A percentile compares a stretch with the other conserved stretches of the same genome.
phyloP scores from a whole-genome alignment of 2,797 vertebrate genomes.

The Sciaenops ocellatus region DNA sequence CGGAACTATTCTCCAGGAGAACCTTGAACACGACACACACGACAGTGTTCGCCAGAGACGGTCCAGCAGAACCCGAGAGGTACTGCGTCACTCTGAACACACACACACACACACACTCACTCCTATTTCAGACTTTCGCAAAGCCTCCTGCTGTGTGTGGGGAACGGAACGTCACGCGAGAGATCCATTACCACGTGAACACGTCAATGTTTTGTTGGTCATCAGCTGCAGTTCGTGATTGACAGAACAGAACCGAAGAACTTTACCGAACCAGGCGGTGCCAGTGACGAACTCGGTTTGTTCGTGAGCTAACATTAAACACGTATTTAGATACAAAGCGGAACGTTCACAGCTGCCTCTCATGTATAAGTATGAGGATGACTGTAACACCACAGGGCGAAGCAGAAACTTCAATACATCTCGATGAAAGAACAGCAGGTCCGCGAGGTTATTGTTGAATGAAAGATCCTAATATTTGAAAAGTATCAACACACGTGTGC shows the following conservation, averaged over 20 bases:
- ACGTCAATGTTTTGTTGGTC: not conserved
- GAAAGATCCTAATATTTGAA: too few relatives aligned
- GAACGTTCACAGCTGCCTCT: too few relatives aligned
- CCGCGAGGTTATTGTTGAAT: not conserved
- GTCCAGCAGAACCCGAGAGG: not conserved
- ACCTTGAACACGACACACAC: not conserved
- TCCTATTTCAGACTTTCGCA: too few relatives aligned
- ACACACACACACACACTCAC: too few relatives aligned
- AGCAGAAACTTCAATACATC: too few relatives aligned
- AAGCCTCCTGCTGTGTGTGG: not conserved
- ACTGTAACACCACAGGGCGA: too few relatives aligned
- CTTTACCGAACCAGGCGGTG: not conserved
- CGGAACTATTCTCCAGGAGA: not conserved
- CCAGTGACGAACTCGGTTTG: too few relatives aligned
- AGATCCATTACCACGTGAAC: not conserved
- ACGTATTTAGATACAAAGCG: not conserved
- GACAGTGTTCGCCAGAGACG: rapidly evolving
- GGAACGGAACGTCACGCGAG: not conserved
- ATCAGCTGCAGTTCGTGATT: rapidly evolving
- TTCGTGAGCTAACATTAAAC: too few relatives aligned
- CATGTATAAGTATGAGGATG: too few relatives aligned
- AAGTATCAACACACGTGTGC: too few relatives aligned
- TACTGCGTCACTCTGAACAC: not conserved
- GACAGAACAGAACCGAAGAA: not conserved
- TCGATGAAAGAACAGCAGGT: not conserved